A percentile compares a stretch with the other conserved stretches of the same genome.
Evolutionary conservation across 1,140 invertebrate species (phyloP).

Genomic region (Drosophila ogumai): DNA sequence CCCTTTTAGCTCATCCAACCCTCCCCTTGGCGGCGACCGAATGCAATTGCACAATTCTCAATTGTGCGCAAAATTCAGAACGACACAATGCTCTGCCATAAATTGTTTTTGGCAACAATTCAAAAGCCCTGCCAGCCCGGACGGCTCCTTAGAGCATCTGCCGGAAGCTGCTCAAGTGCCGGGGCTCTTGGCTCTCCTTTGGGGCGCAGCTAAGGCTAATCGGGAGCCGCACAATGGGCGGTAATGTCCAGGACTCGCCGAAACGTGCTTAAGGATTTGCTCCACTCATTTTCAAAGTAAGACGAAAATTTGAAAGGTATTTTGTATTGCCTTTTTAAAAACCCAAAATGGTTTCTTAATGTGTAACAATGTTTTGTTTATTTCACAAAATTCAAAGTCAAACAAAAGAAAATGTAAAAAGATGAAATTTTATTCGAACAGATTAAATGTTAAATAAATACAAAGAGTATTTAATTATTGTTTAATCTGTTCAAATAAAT

Average conservation of each 20-base stretch:
- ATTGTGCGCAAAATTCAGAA: constrained; percentile 71
- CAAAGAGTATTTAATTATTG: no score
- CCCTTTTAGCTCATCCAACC: constrained; percentile 17
- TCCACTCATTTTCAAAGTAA: background rate
- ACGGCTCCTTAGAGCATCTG: constrained; percentile 27
- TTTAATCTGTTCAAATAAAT: no score
- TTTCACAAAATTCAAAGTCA: no score
- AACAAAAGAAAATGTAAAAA: no score
- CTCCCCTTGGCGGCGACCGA: constrained; percentile 6
- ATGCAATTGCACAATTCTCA: constrained; percentile 78
- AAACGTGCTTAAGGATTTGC: constrained; percentile 14
- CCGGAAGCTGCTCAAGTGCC: constrained; percentile 30
- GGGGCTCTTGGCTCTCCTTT: background rate
- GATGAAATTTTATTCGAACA: no score
- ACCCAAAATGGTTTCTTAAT: no score
- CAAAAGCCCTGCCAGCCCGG: constrained; percentile 37
- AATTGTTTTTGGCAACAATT: constrained; percentile 78
- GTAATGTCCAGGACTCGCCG: background rate
- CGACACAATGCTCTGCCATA: constrained; percentile 58
- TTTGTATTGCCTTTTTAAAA: background rate
- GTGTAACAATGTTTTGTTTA: no score
- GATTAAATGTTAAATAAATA: no score
- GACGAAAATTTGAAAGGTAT: background rate
- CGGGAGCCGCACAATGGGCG: constrained; percentile 30
- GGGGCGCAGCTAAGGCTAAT: constrained; percentile 37